Conservation (phyloP, 2,797 vertebrate species). For the Alcedo quadribrachys region DNA sequence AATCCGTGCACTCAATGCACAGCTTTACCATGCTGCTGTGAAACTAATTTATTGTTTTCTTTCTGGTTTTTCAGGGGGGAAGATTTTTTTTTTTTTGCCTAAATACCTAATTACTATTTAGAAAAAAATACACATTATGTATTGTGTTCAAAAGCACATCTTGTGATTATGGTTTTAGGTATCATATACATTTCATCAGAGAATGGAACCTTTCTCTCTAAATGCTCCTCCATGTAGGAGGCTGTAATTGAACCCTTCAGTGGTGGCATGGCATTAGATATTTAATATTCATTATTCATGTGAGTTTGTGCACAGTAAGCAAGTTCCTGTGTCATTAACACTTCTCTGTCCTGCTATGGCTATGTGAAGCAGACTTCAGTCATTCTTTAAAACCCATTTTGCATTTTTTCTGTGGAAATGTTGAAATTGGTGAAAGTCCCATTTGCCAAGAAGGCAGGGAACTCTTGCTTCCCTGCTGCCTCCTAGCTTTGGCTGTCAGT, state of each 20-base stretch:
- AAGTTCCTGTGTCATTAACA: not conserved
- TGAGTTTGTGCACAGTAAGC: constrained; percentile 21
- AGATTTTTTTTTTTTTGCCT: constrained; percentile 36
- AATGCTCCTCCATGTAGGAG: not conserved
- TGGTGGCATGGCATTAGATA: constrained; percentile 8
- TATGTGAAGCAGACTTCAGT: not conserved
- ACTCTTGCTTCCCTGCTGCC: not conserved
- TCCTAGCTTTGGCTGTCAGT: not conserved
- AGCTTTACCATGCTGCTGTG: not conserved
- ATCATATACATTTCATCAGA: constrained; percentile 17
- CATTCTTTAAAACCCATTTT: not conserved
- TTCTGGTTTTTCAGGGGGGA: constrained; percentile 22
- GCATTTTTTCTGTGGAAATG: not conserved
- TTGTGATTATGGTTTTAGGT: constrained; percentile 24
- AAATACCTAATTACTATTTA: not conserved
- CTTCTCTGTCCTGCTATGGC: not conserved
- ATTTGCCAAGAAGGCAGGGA: not conserved
- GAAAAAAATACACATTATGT: constrained; percentile 9
- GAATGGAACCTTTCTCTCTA: constrained; percentile 28
- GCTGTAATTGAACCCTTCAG: constrained; percentile 19
- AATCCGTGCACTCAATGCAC: not conserved
- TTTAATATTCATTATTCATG: not conserved
- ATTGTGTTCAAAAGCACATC: constrained; percentile 1
- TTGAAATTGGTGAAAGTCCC: not conserved
- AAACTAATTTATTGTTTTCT: not conserved